Evolutionary conservation across 2,888 invertebrate genomes (phyloP), one percentile per base, ranked within the genome.

Genomic region (Eilema sororculum): DNA sequence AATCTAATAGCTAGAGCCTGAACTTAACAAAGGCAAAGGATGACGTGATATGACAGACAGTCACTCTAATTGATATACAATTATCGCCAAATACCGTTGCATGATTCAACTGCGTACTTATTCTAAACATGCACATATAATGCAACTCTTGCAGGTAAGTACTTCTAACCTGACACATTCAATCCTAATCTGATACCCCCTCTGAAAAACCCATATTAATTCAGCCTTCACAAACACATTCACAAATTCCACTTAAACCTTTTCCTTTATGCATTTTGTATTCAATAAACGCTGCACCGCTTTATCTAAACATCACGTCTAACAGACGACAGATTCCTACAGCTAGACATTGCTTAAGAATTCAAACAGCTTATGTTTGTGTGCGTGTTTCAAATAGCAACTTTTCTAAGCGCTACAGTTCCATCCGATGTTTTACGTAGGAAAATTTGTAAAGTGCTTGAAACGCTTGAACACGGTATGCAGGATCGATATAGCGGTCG

Each of bases 401-500:
- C 71, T 72, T 0, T 30, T 67, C 77, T 5, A 65, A 80, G 74
- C 83, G 81, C 74, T 81, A 41, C 3, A 58, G 37, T 22, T 16
- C 0, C 9, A 58, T 22, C 0, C 9, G 10, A 6, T n/a, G 71
- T 68, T 65, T 70, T 60, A 16, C 16, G 1, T 0, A 52, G 52
- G 56, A 65, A 37, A 56, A 56, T 58, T 57, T 65, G 63, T 57
- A 30, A 64, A 87, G 86, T 86, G 87, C 69, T 87, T 67, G 67
- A 80, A 87, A 80, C 86, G 91, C 88, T 91, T 68, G 22, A 72
- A 41, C 70, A 58, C n/a, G 64, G 52, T 56, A 62, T 61, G 59
- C 69, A 72, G 82, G 91, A 93, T 93, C 92, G 87, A 93, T 93
- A 93, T 89, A 93, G 90, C 90, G 83, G 86, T 76, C 84, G 86